Percentiles rank a stretch among this genome's conserved stretches.
phyloP scores from a whole-genome alignment of 2,113 vertebrate genomes.

The Pelmatolapia mariae region DNA sequence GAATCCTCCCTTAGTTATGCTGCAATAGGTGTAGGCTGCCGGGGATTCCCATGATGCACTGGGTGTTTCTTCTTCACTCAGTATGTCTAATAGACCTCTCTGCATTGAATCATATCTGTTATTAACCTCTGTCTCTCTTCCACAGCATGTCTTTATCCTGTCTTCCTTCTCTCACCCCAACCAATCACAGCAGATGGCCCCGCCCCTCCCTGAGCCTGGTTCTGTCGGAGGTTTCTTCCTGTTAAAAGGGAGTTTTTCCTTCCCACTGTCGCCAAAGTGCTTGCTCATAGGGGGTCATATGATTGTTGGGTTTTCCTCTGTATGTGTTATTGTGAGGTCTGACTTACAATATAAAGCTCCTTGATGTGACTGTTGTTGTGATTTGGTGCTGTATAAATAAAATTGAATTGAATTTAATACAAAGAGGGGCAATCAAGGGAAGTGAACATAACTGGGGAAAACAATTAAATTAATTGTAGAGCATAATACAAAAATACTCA shows the following conservation, averaged over 20 bases:
- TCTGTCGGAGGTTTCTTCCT: neutral
- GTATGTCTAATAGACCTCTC: neutral
- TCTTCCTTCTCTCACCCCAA: neutral
- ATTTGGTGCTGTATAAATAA: fast-evolving
- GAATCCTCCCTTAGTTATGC: no score
- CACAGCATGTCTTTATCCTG: neutral
- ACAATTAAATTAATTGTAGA: neutral
- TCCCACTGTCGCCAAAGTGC: neutral
- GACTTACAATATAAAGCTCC: fast-evolving
- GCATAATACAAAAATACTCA: neutral
- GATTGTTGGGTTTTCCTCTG: fast-evolving
- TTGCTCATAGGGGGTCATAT: neutral
- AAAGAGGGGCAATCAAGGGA: neutral
- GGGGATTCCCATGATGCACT: fast-evolving
- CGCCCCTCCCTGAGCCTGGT: neutral
- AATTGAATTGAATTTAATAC: neutral
- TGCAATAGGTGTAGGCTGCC: fast-evolving
- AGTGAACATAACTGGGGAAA: neutral
- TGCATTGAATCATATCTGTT: fast-evolving
- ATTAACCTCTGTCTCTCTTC: neutral
- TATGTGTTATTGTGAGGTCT: fast-evolving
- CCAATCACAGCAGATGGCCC: neutral
- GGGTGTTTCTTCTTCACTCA: no score
- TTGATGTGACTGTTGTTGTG: fast-evolving
- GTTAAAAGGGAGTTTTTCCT: neutral